Evolutionary conservation across 92 coral and sea anemone species (phyloP).

Genomic region (Epizoanthus fatuus): DNA sequence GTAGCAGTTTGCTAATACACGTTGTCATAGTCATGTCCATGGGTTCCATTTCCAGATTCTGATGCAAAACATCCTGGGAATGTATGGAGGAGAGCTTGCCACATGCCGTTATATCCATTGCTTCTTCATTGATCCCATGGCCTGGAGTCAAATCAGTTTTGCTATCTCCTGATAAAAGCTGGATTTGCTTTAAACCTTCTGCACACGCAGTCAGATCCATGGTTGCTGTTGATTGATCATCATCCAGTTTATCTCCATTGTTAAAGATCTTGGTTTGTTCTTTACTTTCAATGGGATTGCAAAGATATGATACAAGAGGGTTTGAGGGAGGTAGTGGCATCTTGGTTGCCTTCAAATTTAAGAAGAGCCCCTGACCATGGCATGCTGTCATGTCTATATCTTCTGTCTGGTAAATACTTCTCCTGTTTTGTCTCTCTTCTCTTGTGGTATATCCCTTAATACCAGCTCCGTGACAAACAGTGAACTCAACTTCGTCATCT

Average conservation of each 20-base stretch:
- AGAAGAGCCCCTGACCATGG: not conserved
- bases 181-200: conserved; percentile 2
- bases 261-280: not conserved
- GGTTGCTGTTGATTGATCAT: conserved; percentile 16
- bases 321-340: not conserved
- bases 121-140: not conserved
- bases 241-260: not conserved
- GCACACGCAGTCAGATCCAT: conserved; percentile 40
- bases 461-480: conserved; percentile 27
- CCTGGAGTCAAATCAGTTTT: not conserved
- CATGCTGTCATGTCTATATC: conserved; percentile 9
- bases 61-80: not conserved
- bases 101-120: not conserved
- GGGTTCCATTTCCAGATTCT: not conserved
- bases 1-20: not conserved
- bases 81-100: not conserved
- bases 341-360: not conserved
- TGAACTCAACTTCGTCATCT: conserved; percentile 30
- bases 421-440: not conserved
- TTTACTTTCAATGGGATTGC: not conserved
- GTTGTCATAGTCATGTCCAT: conserved; percentile 13
- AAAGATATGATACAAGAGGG: not conserved
- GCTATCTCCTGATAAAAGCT: not conserved
- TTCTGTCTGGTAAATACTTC: conserved; percentile 17
- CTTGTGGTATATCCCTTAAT: not conserved